Percentiles rank a stretch among this genome's conserved stretches.
phyloP scores from a whole-genome alignment of 2,797 vertebrate genomes.

The Denticeps clupeoides region DNA sequence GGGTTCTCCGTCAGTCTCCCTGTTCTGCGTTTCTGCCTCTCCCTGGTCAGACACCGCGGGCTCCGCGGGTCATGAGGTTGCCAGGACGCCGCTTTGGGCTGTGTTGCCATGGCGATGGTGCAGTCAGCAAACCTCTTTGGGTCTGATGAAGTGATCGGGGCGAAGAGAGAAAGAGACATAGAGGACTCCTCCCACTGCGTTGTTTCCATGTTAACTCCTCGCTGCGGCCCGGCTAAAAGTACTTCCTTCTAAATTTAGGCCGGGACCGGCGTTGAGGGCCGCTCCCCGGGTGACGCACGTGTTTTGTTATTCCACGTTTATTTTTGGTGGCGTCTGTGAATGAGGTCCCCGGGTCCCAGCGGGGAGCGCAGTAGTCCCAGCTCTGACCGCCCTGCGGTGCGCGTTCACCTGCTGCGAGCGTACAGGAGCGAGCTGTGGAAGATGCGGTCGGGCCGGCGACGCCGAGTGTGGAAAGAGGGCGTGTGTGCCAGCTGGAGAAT shows the following conservation, averaged over 20 bases:
- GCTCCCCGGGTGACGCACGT: constrained; percentile 13
- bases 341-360: not conserved
- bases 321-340: constrained; percentile 16
- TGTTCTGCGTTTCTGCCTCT: not conserved
- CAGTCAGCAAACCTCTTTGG: no score
- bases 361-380: no score
- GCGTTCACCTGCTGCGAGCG: no score
- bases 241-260: constrained; percentile 25
- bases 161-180: not conserved
- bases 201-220: constrained; percentile 7
- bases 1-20: not conserved
- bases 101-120: no score
- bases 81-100: no score
- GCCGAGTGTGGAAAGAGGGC: no score
- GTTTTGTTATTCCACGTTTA: constrained; percentile 16
- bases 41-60: no score
- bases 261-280: constrained; percentile 4
- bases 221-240: constrained; percentile 17
- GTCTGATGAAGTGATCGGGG: constrained; percentile 2
- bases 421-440: no score
- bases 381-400: no score
- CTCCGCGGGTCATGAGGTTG: not conserved
- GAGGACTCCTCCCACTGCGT: not conserved
- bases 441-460: no score
- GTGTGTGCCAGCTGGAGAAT: constrained; percentile 9